Conservation (phyloP, 2,113 vertebrate species). For the Emydura subglobosa region DNA sequence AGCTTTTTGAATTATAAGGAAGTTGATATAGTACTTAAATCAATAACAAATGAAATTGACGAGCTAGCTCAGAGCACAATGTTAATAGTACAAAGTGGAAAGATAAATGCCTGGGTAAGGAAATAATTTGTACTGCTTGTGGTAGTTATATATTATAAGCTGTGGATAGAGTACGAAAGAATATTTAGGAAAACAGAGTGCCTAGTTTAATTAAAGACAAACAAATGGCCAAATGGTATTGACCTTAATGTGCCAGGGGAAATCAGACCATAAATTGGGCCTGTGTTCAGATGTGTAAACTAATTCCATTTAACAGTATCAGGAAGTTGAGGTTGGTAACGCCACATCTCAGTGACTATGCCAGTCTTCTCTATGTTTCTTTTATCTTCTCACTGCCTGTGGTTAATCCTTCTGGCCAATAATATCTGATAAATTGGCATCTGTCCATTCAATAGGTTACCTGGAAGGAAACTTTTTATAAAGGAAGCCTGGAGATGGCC, state of each 20-base stretch:
- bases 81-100: background rate
- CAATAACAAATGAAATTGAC: background rate
- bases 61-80: background rate
- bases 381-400: background rate
- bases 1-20: background rate
- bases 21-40: background rate
- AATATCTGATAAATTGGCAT: background rate
- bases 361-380: background rate
- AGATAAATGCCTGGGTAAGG: background rate
- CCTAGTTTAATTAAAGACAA: background rate
- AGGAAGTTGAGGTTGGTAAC: background rate
- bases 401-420: background rate
- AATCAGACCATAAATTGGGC: background rate
- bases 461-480: background rate
- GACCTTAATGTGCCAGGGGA: too few species aligned
- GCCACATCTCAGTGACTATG: background rate
- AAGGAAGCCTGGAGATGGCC: background rate
- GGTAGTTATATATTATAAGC: background rate
- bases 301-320: background rate
- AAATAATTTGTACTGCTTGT: background rate
- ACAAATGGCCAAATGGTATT: background rate
- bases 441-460: background rate
- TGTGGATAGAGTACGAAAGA: background rate
- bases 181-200: background rate
- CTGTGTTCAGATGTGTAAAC: background rate